Conservation (phyloP, 2,797 vertebrate genomes). For the Sparus aurata region DNA sequence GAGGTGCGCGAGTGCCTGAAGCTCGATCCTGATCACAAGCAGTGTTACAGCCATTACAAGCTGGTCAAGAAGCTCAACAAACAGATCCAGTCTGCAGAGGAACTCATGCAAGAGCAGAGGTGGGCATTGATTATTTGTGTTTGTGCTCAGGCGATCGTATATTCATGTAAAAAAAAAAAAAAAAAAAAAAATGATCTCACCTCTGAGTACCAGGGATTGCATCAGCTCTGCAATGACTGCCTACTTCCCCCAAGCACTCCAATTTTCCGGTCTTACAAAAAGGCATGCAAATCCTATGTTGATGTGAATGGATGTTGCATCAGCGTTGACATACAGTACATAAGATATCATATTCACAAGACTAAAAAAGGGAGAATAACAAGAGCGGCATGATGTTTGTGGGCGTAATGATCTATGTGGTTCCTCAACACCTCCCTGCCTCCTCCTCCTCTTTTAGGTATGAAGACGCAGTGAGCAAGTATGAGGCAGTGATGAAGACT, state of each 20-base stretch:
- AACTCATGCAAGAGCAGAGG: conserved; percentile 93
- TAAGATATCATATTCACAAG: conserved; percentile 24
- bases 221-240: conserved; percentile 41
- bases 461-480: conserved; percentile 93
- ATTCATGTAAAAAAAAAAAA: conserved; percentile 23
- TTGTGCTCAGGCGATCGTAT: conserved; percentile 7
- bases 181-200: conserved; percentile 37
- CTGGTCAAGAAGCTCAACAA: conserved; percentile 98
- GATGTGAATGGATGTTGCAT: conserved; percentile 45
- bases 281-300: conserved; percentile 40
- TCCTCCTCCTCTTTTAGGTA: conserved; percentile 82
- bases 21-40: conserved; percentile 97
- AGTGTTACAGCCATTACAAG: conserved; percentile 97
- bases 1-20: conserved; percentile 98
- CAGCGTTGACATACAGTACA: conserved; percentile 22
- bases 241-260: conserved; percentile 33
- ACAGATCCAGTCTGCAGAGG: conserved; percentile 93
- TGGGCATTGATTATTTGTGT: conserved; percentile 59
- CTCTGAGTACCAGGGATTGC: conserved; percentile 43
- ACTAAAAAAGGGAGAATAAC: conserved; percentile 8
- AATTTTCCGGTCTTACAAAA: conserved; percentile 41
- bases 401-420: conserved; percentile 27
- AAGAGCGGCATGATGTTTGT: conserved; percentile 27
- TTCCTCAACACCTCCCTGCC: conserved; percentile 16
- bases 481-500: conserved; percentile 91